Evolutionary conservation across 2,797 vertebrate genomes (phyloP), one percentile per base, ranked within the genome.

Genomic region (Sebastolobus altivelis): DNA sequence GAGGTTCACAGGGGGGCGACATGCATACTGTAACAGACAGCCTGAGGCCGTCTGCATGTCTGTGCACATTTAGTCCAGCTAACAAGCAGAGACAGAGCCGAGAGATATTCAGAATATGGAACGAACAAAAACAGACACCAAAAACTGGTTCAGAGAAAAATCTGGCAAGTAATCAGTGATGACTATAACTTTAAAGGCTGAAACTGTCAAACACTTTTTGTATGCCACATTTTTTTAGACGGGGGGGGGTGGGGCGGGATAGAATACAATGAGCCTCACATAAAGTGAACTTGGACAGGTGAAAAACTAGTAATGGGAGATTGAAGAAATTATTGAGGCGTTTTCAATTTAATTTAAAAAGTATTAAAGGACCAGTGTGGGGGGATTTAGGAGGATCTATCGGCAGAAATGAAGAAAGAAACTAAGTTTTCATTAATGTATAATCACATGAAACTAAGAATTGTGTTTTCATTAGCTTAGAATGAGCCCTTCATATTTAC

Each of bases 41-140:
- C 87, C 85, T 6, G 27, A 49, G 83, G 87, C 72, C 2, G 58
- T 65, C 55, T 66, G 85, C 89, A 54, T 80, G 90, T 89, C 79
- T 74, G 62, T 20, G 67, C 92, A 79, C 75, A 87, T 86, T 79
- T 73, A 71, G 77, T 59, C 54, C 72, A 1, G 40, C 79, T 59
- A 68, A 86, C 86, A 90, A 40, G 84, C 40, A 75, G 69, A 84
- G 74, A 72, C 75, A 75, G 27, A 73, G 29, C 73, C 10, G 33
- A 69, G 49, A 77, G 14, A 14, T 25, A 14, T 63, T 52, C 52
- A 40, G 40, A 16, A 33, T 14, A 13, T 8, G 33, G 3, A 49
- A 62, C 0, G 0, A n/a, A 6, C 25, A 27, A 54, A 55, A 40
- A 70, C 59, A 56, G 20, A 77, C 77, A 85, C 69, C 22, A 25